Percentiles rank a stretch among this genome's conserved stretches.
These are phyloP conservation scores for Cochlearius cochlearius DNA, from an alignment of 2,113 vertebrate genomes.

Conservation along the genomic window DNA sequence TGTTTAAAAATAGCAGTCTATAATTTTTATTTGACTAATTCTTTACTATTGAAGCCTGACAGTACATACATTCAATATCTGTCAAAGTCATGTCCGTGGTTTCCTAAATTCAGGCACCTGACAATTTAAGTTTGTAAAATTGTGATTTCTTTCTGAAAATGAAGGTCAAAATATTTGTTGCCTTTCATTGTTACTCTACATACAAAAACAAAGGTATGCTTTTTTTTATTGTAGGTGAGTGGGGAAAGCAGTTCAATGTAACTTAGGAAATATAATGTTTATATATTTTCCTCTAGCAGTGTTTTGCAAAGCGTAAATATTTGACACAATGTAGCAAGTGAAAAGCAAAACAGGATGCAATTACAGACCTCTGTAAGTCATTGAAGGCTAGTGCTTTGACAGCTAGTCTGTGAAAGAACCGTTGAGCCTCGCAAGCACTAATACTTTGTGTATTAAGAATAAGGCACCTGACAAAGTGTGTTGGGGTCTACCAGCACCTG, in stretches of 20 bases:
- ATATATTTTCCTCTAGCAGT: background rate
- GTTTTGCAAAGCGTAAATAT: background rate
- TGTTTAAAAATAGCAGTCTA: background rate
- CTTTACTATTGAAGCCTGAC: background rate
- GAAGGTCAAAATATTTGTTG: background rate
- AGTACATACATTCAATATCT: background rate
- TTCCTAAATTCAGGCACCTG: background rate
- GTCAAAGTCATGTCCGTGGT: background rate
- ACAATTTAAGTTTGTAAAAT: background rate
- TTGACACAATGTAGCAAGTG: background rate
- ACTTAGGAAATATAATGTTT: background rate
- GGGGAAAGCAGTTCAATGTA: background rate
- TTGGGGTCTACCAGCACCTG: background rate
- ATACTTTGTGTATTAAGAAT: background rate
- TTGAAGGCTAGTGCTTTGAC: background rate
- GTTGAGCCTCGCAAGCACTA: background rate
- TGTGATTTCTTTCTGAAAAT: background rate
- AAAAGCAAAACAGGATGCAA: background rate
- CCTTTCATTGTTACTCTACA: background rate
- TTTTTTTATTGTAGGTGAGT: background rate
- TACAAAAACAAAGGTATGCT: fast-evolving
- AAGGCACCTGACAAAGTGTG: background rate
- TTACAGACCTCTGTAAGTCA: background rate
- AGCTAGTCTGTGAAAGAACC: background rate
- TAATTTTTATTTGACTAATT: background rate